Evolutionary conservation across 2,888 invertebrate genomes (phyloP).

Genomic region (Acrocyrtus sp.): DNA sequence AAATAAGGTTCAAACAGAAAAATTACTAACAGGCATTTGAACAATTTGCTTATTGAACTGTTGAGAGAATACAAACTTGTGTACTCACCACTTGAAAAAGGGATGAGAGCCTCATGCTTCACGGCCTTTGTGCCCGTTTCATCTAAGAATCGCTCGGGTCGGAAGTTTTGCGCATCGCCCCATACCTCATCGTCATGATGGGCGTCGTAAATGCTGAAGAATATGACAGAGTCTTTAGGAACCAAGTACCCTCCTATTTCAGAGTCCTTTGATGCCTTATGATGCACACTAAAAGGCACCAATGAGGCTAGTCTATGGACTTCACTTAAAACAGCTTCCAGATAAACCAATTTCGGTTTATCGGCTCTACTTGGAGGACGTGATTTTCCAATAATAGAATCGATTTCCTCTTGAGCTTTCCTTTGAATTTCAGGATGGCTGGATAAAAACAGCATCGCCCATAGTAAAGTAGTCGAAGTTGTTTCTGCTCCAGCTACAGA

Average conservation of each 20-base stretch:
- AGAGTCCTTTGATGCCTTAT: slow-evolving; percentile 69
- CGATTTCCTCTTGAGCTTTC: slow-evolving; percentile 53
- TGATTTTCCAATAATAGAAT: slow-evolving; percentile 47
- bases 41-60: background rate
- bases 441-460: slow-evolving; percentile 48
- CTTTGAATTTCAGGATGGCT: slow-evolving; percentile 48
- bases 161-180: background rate
- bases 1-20: no score
- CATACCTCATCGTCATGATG: slow-evolving; percentile 48
- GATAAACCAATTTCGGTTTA: slow-evolving; percentile 69
- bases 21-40: no score
- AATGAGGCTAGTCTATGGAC: slow-evolving; percentile 72
- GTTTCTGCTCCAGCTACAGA: slow-evolving; percentile 41
- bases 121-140: background rate
- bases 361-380: slow-evolving; percentile 45
- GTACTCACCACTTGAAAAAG: slow-evolving; percentile 32
- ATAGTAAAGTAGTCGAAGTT: slow-evolving; percentile 52
- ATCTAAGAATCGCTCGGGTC: background rate
- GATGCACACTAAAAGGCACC: slow-evolving; percentile 73
- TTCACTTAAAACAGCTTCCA: slow-evolving; percentile 75
- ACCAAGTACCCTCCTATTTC: slow-evolving; percentile 54
- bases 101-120: background rate
- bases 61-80: background rate
- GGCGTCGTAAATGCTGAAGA: slow-evolving; percentile 50
- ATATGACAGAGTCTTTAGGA: slow-evolving; percentile 35